Evolutionary conservation across 2,113 vertebrate genomes (phyloP).

Genomic region (Alosa alosa): DNA sequence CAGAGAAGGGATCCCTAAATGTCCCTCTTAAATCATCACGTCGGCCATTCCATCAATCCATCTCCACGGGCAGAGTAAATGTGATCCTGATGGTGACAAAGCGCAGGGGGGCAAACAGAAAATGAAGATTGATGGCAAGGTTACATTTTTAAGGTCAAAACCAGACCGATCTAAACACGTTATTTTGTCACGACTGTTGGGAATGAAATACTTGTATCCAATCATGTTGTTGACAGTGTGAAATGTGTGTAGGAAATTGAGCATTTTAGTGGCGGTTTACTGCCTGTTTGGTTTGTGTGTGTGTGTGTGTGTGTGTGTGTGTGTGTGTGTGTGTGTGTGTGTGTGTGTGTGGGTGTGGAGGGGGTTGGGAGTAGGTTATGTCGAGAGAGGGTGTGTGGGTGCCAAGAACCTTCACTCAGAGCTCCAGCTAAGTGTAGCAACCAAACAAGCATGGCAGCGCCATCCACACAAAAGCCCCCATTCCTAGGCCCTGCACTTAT

Average conservation of each 20-base stretch:
- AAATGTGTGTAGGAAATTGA: background rate
- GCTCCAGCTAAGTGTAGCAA: background rate
- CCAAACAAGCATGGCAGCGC: background rate
- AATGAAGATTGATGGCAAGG: background rate
- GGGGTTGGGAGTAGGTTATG: background rate
- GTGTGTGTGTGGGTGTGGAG: no score
- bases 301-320: background rate
- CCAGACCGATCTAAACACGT: background rate
- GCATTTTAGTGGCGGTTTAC: background rate
- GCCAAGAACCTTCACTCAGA: background rate
- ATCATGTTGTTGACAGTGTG: background rate
- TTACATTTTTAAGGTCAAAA: background rate
- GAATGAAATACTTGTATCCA: background rate
- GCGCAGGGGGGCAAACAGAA: background rate
- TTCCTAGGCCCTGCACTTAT: background rate
- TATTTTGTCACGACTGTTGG: background rate
- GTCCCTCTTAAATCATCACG: conserved; percentile 11
- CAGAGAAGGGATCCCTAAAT: background rate
- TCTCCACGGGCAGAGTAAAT: background rate
- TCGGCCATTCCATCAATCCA: conserved; percentile 13
- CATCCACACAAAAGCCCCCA: background rate
- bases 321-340: conserved; percentile 11
- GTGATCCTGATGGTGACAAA: conserved; percentile 2
- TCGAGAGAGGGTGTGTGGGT: conserved; percentile 5
- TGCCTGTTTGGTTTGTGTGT: background rate